Evolutionary conservation across 2,797 vertebrate genomes (phyloP).

Genomic region (Steatocranus sp.): DNA sequence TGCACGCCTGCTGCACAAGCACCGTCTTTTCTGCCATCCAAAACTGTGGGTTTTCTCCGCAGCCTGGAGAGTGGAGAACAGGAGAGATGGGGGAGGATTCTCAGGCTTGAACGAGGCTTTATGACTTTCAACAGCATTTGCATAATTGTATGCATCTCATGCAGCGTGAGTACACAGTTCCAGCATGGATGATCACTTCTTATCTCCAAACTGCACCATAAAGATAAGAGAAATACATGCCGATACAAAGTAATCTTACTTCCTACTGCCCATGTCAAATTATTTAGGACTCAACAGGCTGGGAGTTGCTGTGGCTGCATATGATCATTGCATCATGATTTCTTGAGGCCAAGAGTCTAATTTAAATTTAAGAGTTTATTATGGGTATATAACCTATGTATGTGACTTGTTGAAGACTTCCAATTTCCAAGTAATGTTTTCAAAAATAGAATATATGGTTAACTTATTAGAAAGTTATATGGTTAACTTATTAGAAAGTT

Average conservation of each 20-base stretch:
- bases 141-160: slow-evolving; percentile 78
- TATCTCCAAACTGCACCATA: slow-evolving; percentile 71
- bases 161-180: slow-evolving; percentile 65
- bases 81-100: neutral
- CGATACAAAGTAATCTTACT: slow-evolving; percentile 60
- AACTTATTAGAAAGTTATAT: no score
- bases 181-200: slow-evolving; percentile 73
- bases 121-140: slow-evolving; percentile 71
- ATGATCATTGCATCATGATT: slow-evolving; percentile 33
- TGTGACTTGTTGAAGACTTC: neutral
- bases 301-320: slow-evolving; percentile 37
- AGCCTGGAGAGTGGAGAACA: slow-evolving; percentile 25
- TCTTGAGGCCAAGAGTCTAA: slow-evolving; percentile 4
- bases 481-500: neutral
- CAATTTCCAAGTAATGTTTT: neutral
- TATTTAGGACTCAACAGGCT: slow-evolving; percentile 53
- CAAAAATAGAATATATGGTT: neutral
- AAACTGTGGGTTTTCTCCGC: slow-evolving; percentile 42
- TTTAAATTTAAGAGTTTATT: slow-evolving; percentile 23
- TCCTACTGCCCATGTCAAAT: slow-evolving; percentile 68
- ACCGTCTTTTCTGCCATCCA: neutral
- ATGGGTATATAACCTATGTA: neutral
- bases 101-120: slow-evolving; percentile 68
- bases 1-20: slow-evolving; percentile 31
- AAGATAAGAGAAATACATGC: slow-evolving; percentile 70